Conservation (phyloP, 2,113 vertebrate species). For the Recurvirostra avosetta region DNA sequence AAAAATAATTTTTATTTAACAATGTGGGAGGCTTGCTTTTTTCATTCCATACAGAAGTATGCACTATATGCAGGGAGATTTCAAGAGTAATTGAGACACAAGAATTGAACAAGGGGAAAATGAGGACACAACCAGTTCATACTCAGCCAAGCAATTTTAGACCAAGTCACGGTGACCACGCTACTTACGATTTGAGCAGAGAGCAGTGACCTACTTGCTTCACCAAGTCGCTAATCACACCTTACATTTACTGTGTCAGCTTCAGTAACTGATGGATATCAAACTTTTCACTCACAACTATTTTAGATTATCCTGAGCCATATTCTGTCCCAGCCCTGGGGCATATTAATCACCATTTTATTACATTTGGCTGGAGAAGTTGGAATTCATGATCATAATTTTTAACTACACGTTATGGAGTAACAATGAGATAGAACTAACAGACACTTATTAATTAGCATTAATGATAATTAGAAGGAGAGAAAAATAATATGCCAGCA, state of each 20-base stretch:
- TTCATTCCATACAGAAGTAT: neutral
- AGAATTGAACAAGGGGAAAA: neutral
- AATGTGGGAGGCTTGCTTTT: neutral
- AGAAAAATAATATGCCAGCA: neutral
- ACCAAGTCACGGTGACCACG: neutral
- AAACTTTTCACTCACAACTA: neutral
- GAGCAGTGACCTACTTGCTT: neutral
- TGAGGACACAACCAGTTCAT: neutral
- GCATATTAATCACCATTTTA: slow-evolving; percentile 45
- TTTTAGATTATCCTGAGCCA: neutral
- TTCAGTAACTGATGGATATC: neutral
- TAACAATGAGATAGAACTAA: slow-evolving; percentile 18
- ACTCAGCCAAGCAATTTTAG: neutral
- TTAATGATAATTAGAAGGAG: neutral
- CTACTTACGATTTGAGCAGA: neutral
- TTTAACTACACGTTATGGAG: neutral
- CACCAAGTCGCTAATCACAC: neutral
- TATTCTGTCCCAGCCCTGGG: neutral
- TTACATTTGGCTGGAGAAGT: neutral
- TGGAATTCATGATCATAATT: neutral
- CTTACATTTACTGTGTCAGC: neutral
- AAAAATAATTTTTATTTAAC: neutral
- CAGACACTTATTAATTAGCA: slow-evolving; percentile 26
- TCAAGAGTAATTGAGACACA: neutral
- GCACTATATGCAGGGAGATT: neutral